phyloP scores from a whole-genome alignment of 2,888 invertebrate genomes.

The Gibbula magus region DNA sequence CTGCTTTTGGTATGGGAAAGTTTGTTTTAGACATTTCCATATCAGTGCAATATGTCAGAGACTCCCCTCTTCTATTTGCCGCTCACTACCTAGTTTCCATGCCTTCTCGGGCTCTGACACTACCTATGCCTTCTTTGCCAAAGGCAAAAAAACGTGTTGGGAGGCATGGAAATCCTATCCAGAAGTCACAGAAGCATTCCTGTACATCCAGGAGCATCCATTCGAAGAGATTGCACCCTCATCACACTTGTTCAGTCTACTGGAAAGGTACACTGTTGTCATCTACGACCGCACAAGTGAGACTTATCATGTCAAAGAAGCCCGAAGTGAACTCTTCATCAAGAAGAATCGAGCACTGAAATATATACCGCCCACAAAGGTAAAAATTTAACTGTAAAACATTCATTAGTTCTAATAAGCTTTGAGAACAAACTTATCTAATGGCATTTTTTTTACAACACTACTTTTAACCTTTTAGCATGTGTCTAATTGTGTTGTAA shows the following conservation, averaged over 20 bases:
- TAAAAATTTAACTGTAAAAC: no score
- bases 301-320: slow-evolving; percentile 39
- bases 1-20: no score
- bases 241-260: slow-evolving; percentile 26
- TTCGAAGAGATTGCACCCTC: slow-evolving; percentile 17
- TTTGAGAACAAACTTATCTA: no score
- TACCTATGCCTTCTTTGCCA: slow-evolving; percentile 41
- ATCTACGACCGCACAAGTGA: slow-evolving; percentile 38
- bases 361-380: slow-evolving; percentile 40
- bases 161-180: background rate
- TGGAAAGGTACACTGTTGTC: slow-evolving; percentile 42
- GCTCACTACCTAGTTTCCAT: slow-evolving; percentile 36
- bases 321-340: slow-evolving; percentile 46
- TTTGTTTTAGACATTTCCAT: no score
- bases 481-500: no score
- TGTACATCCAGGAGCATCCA: slow-evolving; percentile 26
- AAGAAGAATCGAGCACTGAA: slow-evolving; percentile 47
- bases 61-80: no score
- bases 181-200: slow-evolving; percentile 14
- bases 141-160: slow-evolving; percentile 41
- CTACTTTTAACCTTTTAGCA: no score
- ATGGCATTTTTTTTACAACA: no score
- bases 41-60: no score
- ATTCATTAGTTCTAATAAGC: no score
- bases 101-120: slow-evolving; percentile 53